Conservation (phyloP, 2,797 vertebrate species). For the Scolopax bukidnonensis region DNA sequence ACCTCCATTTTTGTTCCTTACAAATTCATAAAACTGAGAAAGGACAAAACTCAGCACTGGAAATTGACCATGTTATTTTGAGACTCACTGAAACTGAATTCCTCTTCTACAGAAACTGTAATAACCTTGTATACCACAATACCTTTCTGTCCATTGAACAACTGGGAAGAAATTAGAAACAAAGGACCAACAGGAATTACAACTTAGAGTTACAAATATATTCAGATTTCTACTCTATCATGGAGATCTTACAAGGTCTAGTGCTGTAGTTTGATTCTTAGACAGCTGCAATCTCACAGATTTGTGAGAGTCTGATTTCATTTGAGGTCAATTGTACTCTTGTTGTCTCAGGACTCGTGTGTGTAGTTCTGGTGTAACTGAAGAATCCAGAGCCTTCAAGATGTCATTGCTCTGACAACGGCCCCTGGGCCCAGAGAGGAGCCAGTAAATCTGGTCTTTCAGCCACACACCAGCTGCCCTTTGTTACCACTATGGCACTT, state of each 20-base stretch:
- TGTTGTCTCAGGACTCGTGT: not conserved
- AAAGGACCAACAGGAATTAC: not conserved
- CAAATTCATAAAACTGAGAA: not conserved
- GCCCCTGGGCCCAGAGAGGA: not conserved
- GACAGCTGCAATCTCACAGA: not conserved
- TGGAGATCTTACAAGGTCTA: not conserved
- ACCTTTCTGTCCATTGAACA: not conserved
- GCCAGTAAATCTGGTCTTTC: not conserved
- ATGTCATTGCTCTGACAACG: not conserved
- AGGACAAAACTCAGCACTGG: not conserved
- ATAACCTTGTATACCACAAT: not conserved
- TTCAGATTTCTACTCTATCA: not conserved
- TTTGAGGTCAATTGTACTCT: not conserved
- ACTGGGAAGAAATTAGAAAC: not conserved
- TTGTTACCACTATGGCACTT: not conserved
- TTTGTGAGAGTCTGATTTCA: not conserved
- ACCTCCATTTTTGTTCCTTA: not conserved
- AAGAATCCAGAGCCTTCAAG: not conserved
- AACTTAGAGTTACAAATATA: not conserved
- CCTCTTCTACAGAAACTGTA: not conserved
- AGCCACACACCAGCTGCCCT: not conserved
- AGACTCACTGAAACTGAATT: not conserved
- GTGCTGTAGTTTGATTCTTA: not conserved
- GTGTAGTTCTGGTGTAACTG: not conserved
- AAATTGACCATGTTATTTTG: not conserved